Conservation (phyloP, 2,113 vertebrate genomes). For the Scatophagus argus region DNA sequence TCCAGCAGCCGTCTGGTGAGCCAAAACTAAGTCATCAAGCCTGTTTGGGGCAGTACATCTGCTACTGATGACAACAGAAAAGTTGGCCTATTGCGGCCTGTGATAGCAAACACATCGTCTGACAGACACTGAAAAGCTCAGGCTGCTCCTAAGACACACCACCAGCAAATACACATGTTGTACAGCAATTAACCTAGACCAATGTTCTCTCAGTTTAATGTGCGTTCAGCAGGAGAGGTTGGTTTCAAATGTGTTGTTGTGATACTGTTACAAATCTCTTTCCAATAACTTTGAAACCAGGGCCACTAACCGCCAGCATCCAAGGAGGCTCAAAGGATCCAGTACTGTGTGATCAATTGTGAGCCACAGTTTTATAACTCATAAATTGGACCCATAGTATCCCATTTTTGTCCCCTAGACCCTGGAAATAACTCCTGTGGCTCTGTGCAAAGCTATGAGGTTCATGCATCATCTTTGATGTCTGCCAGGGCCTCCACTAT, state of each 20-base stretch:
- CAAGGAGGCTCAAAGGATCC: constrained; percentile 39
- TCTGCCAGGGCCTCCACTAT: constrained; percentile 21
- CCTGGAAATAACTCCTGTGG: constrained; percentile 32
- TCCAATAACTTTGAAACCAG: constrained; percentile 48
- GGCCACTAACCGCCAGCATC: constrained; percentile 46
- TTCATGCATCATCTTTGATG: constrained; percentile 62
- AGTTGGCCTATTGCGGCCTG: constrained; percentile 52
- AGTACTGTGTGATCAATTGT: constrained; percentile 15
- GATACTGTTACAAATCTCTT: constrained; percentile 73
- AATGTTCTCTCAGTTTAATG: constrained; percentile 43
- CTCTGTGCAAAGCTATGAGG: constrained; percentile 49
- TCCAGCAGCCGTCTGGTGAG: constrained; percentile 69
- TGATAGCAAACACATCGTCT: constrained; percentile 68
- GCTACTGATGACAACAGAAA: constrained; percentile 71
- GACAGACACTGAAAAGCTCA: constrained; percentile 69
- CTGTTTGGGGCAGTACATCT: constrained; percentile 71
- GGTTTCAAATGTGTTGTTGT: constrained; percentile 53
- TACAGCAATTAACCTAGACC: constrained; percentile 67
- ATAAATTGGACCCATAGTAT: constrained; percentile 12
- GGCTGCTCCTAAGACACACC: constrained; percentile 69
- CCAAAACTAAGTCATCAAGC: constrained; percentile 65
- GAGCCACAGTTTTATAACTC: constrained; percentile 24
- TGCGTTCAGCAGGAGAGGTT: constrained; percentile 45
- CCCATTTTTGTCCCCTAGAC: constrained; percentile 37
- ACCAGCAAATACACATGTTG: constrained; percentile 67